Percentiles rank a stretch among this genome's conserved stretches.
phyloP scores from a whole-genome alignment of 2,888 invertebrate species.

The Hyalella azteca region DNA sequence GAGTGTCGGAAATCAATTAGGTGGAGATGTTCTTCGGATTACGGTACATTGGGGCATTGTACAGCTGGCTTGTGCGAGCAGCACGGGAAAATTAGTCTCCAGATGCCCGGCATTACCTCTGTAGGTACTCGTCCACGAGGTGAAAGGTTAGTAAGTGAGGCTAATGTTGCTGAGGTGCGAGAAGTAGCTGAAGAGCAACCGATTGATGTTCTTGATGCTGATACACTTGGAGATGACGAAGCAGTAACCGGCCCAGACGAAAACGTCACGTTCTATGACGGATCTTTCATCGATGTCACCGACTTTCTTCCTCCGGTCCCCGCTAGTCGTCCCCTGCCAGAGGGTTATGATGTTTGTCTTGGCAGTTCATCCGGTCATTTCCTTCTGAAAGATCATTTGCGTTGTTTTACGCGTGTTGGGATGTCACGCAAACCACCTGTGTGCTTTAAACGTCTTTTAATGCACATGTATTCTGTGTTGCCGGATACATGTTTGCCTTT shows the following conservation, averaged over 20 bases:
- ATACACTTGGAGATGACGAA: not conserved
- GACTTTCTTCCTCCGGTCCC: not conserved
- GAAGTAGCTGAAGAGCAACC: too few relatives aligned
- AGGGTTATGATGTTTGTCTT: not conserved
- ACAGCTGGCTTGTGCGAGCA: too few relatives aligned
- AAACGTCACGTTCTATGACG: not conserved
- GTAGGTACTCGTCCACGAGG: too few relatives aligned
- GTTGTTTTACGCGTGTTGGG: not conserved
- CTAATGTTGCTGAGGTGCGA: too few relatives aligned
- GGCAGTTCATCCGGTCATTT: not conserved
- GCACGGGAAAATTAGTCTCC: too few relatives aligned
- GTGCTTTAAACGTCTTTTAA: not conserved
- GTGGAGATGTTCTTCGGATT: too few relatives aligned
- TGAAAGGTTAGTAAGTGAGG: too few relatives aligned
- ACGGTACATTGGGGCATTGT: too few relatives aligned
- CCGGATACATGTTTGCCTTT: not conserved
- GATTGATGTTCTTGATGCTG: too few relatives aligned
- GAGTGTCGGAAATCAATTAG: too few relatives aligned
- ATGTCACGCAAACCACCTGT: not conserved
- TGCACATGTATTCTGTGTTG: not conserved
- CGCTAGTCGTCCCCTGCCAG: not conserved
- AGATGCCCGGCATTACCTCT: too few relatives aligned
- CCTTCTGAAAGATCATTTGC: not conserved
- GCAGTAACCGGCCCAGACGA: not conserved
- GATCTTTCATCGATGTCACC: not conserved